Conservation (phyloP, 2,797 vertebrate species). For the Kryptolebias ocellatus region DNA sequence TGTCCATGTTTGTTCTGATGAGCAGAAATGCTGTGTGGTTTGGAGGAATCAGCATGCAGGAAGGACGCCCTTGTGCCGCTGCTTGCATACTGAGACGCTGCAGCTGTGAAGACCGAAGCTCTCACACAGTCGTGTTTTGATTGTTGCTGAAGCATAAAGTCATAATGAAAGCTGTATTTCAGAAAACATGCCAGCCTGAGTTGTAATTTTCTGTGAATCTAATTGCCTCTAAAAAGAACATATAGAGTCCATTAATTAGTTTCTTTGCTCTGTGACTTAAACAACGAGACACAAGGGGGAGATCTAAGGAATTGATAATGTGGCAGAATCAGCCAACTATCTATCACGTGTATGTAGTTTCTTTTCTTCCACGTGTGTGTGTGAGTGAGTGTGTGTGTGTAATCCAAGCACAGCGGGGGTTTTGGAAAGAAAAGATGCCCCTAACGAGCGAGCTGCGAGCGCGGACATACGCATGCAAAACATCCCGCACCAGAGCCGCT, state of each 20-base stretch:
- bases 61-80: not conserved
- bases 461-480: conserved; percentile 35
- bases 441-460: conserved; percentile 48
- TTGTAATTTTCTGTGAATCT: conserved; percentile 54
- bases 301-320: conserved; percentile 48
- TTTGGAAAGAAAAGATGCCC: conserved; percentile 36
- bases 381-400: not conserved
- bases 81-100: conserved; percentile 20
- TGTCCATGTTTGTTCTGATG: conserved; percentile 33
- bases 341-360: conserved; percentile 26
- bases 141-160: conserved; percentile 50
- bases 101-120: conserved; percentile 6
- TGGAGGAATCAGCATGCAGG: conserved; percentile 42
- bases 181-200: conserved; percentile 41
- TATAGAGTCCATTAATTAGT: conserved; percentile 63
- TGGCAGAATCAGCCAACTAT: conserved; percentile 43
- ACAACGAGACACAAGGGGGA: conserved; percentile 44
- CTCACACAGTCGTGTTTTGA: conserved; percentile 49
- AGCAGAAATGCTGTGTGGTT: conserved; percentile 13
- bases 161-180: conserved; percentile 57
- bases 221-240: conserved; percentile 59
- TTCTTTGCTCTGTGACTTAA: conserved; percentile 49
- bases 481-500: conserved; percentile 49
- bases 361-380: not conserved
- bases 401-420: conserved; percentile 16